Evolutionary conservation across 2,797 vertebrate species (phyloP), one percentile per base, ranked within the genome.

Genomic region (Gymnocypris eckloni): DNA sequence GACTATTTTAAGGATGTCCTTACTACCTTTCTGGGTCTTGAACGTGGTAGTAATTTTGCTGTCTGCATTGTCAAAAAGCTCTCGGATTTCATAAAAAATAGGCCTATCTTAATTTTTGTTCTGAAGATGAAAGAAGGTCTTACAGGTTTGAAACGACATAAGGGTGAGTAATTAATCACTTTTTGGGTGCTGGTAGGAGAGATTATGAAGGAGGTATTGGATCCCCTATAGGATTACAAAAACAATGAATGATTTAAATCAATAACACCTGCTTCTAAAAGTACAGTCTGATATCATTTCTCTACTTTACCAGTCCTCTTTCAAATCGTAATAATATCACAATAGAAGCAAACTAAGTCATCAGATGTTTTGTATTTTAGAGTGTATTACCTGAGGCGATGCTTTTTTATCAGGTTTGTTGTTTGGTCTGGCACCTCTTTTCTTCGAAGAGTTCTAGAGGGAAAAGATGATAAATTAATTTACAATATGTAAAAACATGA

Each of bases 321-420:
- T 61, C 18, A 79, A 15, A 1, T n/a, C 4, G 5, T 50, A 20
- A 37, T 82, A 56, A 41, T 61, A 13, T 75, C 20, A 86, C 52
- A 20, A 69, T 16, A 77, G 3, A 41, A 15, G 13, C 13, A 33
- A 56, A 75, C 16, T 18, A 67, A 48, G 2, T 2, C 13, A 69
- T 37, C 15, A 59, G 18, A 13, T 75, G 15, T 37, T 61, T 69
- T 39, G 22, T 70, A 59, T 33, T n/a, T 33, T 64, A 67, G 4
- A 37, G 52, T 85, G 18, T 54, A 79, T 67, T 96, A 99, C 98
- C 98, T 98, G 98, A 82, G 95, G 93, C 0, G 94, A 94, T 0
- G 95, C 88, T 89, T 99, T 99, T 95, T 98, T 99, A 76, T 99
- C 98, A 0, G 96, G 90, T 93, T 99, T 99, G 91, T 97, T 97